Evolutionary conservation across 2,888 invertebrate genomes (phyloP).

Genomic region (Sisyra nigra): DNA sequence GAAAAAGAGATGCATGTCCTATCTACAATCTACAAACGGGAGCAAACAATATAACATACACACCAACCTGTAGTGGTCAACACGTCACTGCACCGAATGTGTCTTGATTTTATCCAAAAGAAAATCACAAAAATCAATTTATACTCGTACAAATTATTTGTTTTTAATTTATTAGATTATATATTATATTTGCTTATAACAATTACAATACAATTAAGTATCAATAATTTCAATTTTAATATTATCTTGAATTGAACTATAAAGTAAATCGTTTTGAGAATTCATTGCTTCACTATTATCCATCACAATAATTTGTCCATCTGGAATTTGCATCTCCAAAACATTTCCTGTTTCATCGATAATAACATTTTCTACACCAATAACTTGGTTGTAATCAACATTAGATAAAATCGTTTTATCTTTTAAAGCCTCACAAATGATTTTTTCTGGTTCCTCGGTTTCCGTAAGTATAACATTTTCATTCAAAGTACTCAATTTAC

Average conservation of each 20-base stretch:
- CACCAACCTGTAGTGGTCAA: no score
- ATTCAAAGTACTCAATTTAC: not conserved
- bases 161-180: not conserved
- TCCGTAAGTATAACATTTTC: not conserved
- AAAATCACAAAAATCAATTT: no score
- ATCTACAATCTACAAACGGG: no score
- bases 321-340: slow-evolving; percentile 5
- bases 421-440: no score
- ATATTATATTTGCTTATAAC: not conserved
- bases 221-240: slow-evolving; percentile 8
- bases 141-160: no score
- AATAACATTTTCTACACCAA: slow-evolving; percentile 6
- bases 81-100: no score
- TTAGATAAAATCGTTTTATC: not conserved
- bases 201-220: not conserved
- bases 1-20: no score
- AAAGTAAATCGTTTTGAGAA: slow-evolving; percentile 10
- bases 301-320: slow-evolving; percentile 6
- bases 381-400: not conserved
- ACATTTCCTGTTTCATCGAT: slow-evolving; percentile 3
- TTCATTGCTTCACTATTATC: slow-evolving; percentile 11
- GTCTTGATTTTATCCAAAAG: no score
- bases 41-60: no score
- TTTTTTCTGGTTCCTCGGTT: not conserved
- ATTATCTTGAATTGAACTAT: slow-evolving; percentile 4